phyloP scores from a whole-genome alignment of 2,888 invertebrate genomes.

The Pasiphila rectangulata region DNA sequence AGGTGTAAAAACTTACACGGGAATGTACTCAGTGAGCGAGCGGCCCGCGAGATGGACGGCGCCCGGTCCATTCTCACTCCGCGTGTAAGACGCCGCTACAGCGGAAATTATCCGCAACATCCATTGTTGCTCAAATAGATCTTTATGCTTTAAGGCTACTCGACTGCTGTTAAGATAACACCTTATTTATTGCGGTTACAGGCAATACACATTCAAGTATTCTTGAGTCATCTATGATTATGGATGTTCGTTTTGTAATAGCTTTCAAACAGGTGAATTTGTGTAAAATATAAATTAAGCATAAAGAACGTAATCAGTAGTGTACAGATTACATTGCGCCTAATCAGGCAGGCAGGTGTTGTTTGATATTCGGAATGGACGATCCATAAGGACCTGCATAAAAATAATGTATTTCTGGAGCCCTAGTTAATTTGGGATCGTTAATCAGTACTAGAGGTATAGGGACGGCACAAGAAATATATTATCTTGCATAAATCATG shows the following conservation, averaged over 20 bases:
- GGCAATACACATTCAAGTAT: background rate
- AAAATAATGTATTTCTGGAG: constrained; percentile 38
- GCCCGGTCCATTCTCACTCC: constrained; percentile 30
- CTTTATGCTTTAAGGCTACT: constrained; percentile 22
- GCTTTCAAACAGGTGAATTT: constrained; percentile 8
- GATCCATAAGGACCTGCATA: constrained; percentile 28
- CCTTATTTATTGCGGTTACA: constrained; percentile 5
- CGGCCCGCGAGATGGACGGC: constrained; percentile 74
- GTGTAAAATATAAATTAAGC: background rate
- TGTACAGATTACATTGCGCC: background rate
- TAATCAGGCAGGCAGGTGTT: constrained; percentile 20
- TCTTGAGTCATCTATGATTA: background rate
- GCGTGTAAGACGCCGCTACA: constrained; percentile 22
- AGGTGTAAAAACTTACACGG: constrained; percentile 82
- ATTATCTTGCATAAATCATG: constrained; percentile 78
- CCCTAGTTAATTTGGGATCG: constrained; percentile 46
- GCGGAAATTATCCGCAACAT: constrained; percentile 33
- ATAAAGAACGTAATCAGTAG: constrained; percentile 1
- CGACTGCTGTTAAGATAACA: constrained; percentile 21
- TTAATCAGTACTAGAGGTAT: constrained; percentile 65
- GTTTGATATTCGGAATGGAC: constrained; percentile 15
- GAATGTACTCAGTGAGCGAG: constrained; percentile 80
- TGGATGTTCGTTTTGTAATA: constrained; percentile 2
- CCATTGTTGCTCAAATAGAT: constrained; percentile 31
- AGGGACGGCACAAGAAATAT: constrained; percentile 64